Evolutionary conservation across 2,888 invertebrate genomes (phyloP), one percentile per base, ranked within the genome.

Genomic region (Lochmaea capreae): DNA sequence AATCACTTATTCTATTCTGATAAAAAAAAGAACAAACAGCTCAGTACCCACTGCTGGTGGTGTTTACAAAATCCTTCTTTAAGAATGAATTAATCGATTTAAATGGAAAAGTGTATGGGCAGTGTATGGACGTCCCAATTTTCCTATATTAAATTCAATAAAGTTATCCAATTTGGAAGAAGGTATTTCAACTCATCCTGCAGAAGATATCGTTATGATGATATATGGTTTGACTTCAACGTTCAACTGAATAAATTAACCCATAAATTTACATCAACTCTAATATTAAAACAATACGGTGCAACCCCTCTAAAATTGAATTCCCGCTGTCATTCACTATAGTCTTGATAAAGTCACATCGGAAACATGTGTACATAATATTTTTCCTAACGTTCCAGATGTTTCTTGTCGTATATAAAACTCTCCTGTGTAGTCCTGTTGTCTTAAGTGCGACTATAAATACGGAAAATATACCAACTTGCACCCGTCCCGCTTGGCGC

Each of bases 371-470:
- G 76, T 72, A 71, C 61, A 69, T 74, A 74, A 76, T 82, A 84
- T 83, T 83, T 71, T 84, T 83, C 82, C 80, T 79, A 81, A 82
- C 79, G 80, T 77, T 72, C 77, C 84, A 85, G 83, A 82, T 84
- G 84, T 81, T 82, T 77, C 82, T 74, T 69, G 79, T 75, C 80
- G 79, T 82, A 81, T 81, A 82, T 83, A 81, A 74, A 73, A 58
- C 26, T 63, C 77, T 75, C 74, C 75, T 76, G 74, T 76, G 74
- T 76, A 72, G 57, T 75, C 75, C 77, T 81, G 83, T 83, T 83
- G 82, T 83, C 83, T 84, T 82, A 83, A 83, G 82, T 79, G 81
- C 80, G 76, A 78, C 82, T 80, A 84, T 83, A 83, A 82, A 83
- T 83, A 83, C 77, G 79, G 79, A 76, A 81, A 81, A 80, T 78